phyloP scores from a whole-genome alignment of 30 jellyfish, hydroid and myxozoan species.

The Turritopsis rubra region DNA sequence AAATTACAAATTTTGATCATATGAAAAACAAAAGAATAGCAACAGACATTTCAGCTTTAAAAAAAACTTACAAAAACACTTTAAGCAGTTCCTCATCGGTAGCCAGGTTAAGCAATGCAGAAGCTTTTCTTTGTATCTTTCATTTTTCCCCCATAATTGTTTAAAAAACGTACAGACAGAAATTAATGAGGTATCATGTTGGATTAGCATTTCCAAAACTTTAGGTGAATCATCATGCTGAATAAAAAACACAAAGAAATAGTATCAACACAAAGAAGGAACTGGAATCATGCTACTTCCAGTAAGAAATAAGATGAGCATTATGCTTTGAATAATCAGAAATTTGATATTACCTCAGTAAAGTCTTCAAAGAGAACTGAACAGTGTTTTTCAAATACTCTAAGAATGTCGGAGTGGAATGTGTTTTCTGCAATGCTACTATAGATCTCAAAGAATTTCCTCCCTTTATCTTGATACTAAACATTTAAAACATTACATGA shows the following conservation, averaged over 20 bases:
- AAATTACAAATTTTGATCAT: too few relatives aligned
- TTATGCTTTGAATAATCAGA: too few relatives aligned
- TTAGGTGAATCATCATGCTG: not conserved
- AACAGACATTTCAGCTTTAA: too few relatives aligned
- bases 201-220: not conserved
- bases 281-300: too few relatives aligned
- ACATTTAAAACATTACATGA: too few relatives aligned
- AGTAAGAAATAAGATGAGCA: too few relatives aligned
- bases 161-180: not conserved
- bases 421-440: not conserved
- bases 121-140: not conserved
- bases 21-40: too few relatives aligned
- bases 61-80: not conserved
- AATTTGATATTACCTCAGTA: not conserved
- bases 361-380: not conserved
- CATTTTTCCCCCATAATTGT: not conserved
- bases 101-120: conserved; percentile 1
- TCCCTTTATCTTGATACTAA: not conserved
- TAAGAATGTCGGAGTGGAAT: not conserved
- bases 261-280: not conserved
- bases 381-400: not conserved
- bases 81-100: conserved; percentile 3
- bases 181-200: not conserved
- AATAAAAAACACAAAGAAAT: too few relatives aligned
- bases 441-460: not conserved